phyloP scores from a whole-genome alignment of 2,888 invertebrate species.

The Nycteola revayana region DNA sequence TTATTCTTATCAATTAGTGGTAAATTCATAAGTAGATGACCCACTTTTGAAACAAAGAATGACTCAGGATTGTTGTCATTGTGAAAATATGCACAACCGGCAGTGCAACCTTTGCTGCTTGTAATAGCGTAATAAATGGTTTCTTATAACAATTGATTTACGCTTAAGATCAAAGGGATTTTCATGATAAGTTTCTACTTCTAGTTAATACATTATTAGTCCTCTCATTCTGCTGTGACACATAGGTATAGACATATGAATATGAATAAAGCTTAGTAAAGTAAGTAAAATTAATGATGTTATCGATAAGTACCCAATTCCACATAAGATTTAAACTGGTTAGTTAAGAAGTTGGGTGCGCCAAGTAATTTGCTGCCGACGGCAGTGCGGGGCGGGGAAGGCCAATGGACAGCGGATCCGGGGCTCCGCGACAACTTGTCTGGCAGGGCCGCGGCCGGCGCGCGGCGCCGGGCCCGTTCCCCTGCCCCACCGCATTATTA shows the following conservation, averaged over 20 bases:
- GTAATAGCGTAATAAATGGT: no score
- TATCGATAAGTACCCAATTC: slow-evolving; percentile 38
- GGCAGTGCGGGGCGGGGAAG: slow-evolving; percentile 34
- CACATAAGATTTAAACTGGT: slow-evolving; percentile 46
- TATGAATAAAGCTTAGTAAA: no score
- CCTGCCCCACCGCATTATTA: slow-evolving; percentile 44
- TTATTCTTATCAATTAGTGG: slow-evolving; percentile 50
- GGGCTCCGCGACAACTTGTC: slow-evolving; percentile 77
- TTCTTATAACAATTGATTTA: no score
- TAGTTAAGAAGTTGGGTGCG: slow-evolving; percentile 54
- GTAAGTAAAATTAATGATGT: slow-evolving; percentile 23
- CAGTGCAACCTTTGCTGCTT: no score
- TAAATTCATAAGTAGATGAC: slow-evolving; percentile 61
- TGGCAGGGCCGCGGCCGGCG: slow-evolving; percentile 59
- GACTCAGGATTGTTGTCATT: slow-evolving; percentile 60
- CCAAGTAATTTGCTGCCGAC: slow-evolving; percentile 51
- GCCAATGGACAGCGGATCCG: slow-evolving; percentile 38
- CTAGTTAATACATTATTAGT: no score
- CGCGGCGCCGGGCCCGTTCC: slow-evolving; percentile 33
- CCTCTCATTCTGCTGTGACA: no score
- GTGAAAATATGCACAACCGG: slow-evolving; percentile 41
- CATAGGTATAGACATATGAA: no score
- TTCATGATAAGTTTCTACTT: no score
- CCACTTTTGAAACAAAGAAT: slow-evolving; percentile 68
- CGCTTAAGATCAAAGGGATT: no score